Conservation (phyloP, 30 jellyfish, hydroid and myxozoan genomes). For the Pseudorhiza aurosa region DNA sequence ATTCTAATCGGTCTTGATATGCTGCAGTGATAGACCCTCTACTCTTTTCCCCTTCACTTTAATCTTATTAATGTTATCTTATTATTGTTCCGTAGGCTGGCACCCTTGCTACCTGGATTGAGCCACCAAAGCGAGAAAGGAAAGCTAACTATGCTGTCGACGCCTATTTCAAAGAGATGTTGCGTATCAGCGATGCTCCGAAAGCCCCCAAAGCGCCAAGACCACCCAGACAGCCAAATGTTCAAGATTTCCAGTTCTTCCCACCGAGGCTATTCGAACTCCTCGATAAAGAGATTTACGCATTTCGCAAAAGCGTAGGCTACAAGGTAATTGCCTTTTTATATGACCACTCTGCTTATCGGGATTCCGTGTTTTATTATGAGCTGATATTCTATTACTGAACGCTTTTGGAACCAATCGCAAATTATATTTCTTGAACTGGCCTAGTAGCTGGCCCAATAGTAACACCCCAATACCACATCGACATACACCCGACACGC, state of each 20-base stretch:
- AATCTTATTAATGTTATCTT: neutral
- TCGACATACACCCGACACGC: no score
- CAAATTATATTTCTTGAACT: no score
- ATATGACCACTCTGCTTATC: no score
- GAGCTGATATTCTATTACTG: no score
- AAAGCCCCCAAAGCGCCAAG: conserved; percentile 98
- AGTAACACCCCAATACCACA: no score
- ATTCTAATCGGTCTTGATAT: no score
- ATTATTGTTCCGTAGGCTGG: conserved; percentile 18
- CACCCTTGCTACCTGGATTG: conserved; percentile 91
- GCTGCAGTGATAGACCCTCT: no score
- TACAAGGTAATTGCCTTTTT: conserved; percentile 70
- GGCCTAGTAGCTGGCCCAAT: no score
- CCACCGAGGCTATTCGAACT: conserved; percentile 98
- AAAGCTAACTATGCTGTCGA: conserved; percentile 99
- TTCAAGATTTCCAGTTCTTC: conserved; percentile 97
- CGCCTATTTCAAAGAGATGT: conserved; percentile 93
- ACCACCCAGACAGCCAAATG: conserved; percentile 99
- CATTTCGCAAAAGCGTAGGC: conserved; percentile 88
- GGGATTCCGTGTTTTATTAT: no score
- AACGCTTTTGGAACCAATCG: no score
- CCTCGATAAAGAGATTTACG: conserved; percentile 87
- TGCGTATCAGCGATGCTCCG: conserved; percentile 90
- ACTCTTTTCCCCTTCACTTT: no score
- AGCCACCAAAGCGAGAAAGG: conserved; percentile 99